phyloP scores from a whole-genome alignment of 1,140 invertebrate species.

The Manduca sexta region DNA sequence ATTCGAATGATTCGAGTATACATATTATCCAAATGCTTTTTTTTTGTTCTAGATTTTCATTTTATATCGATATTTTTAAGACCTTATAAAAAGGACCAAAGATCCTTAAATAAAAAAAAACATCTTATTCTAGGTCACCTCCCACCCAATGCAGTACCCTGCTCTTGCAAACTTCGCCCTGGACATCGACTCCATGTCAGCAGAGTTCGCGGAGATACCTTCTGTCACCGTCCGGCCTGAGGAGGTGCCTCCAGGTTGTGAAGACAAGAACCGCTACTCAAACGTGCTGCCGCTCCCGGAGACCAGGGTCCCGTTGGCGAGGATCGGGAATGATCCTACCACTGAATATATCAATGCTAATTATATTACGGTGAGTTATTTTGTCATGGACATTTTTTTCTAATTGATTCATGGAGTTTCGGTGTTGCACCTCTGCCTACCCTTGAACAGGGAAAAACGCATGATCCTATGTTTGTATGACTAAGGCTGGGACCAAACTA shows the following conservation, averaged over 20 bases:
- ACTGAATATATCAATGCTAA: conserved; percentile 96
- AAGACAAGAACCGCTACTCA: conserved; percentile 94
- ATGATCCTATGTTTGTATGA: too few species aligned
- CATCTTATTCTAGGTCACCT: conserved; percentile 75
- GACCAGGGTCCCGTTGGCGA: conserved; percentile 84
- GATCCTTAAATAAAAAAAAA: conserved; percentile 53
- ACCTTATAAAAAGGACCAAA: too few species aligned
- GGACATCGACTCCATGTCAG: conserved; percentile 81
- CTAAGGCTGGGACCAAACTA: too few species aligned
- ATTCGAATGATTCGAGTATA: too few species aligned
- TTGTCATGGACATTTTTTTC: background rate
- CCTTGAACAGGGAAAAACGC: too few species aligned
- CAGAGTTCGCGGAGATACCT: conserved; percentile 86
- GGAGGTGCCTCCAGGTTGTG: conserved; percentile 88
- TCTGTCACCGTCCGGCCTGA: conserved; percentile 83
- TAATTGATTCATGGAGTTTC: background rate
- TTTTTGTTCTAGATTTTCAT: too few species aligned
- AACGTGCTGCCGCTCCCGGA: conserved; percentile 94
- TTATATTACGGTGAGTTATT: conserved; percentile 82
- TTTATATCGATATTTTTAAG: too few species aligned
- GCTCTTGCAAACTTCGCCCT: conserved; percentile 82
- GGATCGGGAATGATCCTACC: conserved; percentile 80
- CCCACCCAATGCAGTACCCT: conserved; percentile 82
- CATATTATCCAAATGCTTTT: too few species aligned
- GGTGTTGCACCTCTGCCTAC: too few species aligned